These are phyloP conservation scores for Mnemiopsis leidyi DNA, from an alignment of 37 sponge, comb jelly and placozoan species.

Conservation along the genomic window DNA sequence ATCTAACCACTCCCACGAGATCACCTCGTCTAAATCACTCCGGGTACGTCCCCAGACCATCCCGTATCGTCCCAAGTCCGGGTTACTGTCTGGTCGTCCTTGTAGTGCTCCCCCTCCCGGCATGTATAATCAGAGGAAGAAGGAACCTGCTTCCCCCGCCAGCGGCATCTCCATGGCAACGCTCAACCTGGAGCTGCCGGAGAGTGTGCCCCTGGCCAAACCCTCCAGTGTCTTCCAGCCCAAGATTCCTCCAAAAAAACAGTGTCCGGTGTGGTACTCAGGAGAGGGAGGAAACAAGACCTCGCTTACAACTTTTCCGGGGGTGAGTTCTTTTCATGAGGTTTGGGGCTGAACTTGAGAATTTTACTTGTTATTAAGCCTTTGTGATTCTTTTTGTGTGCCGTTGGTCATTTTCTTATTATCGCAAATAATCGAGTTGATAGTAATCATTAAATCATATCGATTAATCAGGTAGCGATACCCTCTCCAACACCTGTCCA, in stretches of 20 bases:
- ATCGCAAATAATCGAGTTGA: too few relatives aligned
- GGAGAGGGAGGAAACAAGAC: neutral
- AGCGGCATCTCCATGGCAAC: neutral
- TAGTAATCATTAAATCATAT: too few relatives aligned
- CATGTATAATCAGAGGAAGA: neutral
- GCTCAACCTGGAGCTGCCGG: constrained; percentile 4
- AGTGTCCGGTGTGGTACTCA: neutral
- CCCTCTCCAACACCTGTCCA: neutral
- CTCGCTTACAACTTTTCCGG: neutral
- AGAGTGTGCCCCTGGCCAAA: neutral
- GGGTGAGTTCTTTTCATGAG: too few relatives aligned
- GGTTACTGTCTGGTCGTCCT: neutral
- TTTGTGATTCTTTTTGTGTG: too few relatives aligned
- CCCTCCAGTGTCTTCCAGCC: neutral
- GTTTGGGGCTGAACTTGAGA: too few relatives aligned
- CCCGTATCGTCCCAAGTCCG: neutral
- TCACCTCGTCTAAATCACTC: neutral
- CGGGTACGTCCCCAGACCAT: constrained; percentile 23
- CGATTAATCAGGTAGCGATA: neutral
- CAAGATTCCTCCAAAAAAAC: neutral
- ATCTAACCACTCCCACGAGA: neutral
- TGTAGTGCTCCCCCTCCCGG: neutral
- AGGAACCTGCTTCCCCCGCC: neutral
- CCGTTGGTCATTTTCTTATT: too few relatives aligned
- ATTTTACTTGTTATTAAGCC: too few relatives aligned